Base-by-base conservation (phyloP, 2,888 invertebrate genomes). In the Neoascia interrupta region DNA sequence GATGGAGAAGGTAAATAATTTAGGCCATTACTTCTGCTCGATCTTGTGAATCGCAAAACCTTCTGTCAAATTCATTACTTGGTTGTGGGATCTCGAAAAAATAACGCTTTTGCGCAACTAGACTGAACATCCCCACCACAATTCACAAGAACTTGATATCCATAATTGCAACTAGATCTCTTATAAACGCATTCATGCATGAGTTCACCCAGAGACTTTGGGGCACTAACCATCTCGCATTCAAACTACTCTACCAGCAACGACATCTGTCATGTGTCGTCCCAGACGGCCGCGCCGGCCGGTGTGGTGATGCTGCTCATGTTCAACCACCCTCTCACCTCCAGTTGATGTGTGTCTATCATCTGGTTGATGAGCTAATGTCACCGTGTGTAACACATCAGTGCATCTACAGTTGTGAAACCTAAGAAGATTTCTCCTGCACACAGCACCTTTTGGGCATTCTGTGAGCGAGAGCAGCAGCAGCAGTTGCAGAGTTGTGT, bases 301-400 rank as follows among this genome's bases (percentile, higher is more conserved):
- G n/a, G n/a, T n/a, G n/a, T n/a, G n/a, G 8, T 41, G 41, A 37
- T 51, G 70, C 58, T 76, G 72, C 58, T 47, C 19, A 41, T 15
- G 18, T 26, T 49, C 6, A 45, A 60, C 72, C 60, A 64, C 64
- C 70, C 70, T 58, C 72, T 72, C 72, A n/a, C n/a, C 58, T 53
- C 13, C 11, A 21, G 18, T 23, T 36, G 51, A 18, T 53, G n/a
- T n/a, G 49, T 69, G 45, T 70, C 58, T 47, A 61, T 72, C 76
- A 76, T 60, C 58, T 76, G 76, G 64, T 41, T 70, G 72, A 76
- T 60, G 70, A 76, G 45, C 47, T 53, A 6, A 76, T 70, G 76
- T 76, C 70, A 72, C 53, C 47, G n/a, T n/a, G n/a, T n/a, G 53
- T 64, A 54, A 72, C 72, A 72, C 64, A 64, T 66, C 72, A 64